Evolutionary conservation across 2,888 invertebrate species (phyloP), one percentile per base, ranked within the genome.

Genomic region (Zhuqinia jingwanae): DNA sequence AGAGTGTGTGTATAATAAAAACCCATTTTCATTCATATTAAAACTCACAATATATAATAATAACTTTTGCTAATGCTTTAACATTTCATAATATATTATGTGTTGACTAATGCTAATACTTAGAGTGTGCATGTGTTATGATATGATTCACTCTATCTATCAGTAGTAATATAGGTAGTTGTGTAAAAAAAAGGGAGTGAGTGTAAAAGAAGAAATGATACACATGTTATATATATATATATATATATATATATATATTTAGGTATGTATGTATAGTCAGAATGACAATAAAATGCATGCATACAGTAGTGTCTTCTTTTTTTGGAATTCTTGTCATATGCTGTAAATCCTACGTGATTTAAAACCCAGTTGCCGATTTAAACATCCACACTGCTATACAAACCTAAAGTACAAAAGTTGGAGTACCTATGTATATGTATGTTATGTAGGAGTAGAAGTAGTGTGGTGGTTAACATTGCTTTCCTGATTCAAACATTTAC

Each of bases 331-430:
- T 42, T 42, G 56, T 53, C 60, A 70, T 70, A 68, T 70, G 80
- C 36, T 70, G 80, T 80, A 80, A 80, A 80, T 68, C 80, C 80
- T 80, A 56, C 70, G 70, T 80, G 80, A 80, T 80, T 80, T 80
- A 80, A 75, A 80, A 80, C 53, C 17, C 80, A 79, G 50, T 79
- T 79, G 50, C 63, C 78, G 79, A 79, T 79, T 65, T 79, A 65
- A 65, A 17, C 65, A 65, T 50, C 15, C 13, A 36, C 3, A 65
- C 30, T n/a, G n/a, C n/a, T n/a, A n/a, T n/a, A n/a, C n/a, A n/a
- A n/a, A 13, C n/a, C n/a, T n/a, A 45, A 45, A 45, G 8, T 45
- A 13, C 13, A 13, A 8, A 45, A 13, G 8, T 8, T 45, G 47
- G 47, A 13, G 47, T 45, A 11, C 13, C 47, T 8, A 45, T 45